A percentile compares a stretch with the other conserved stretches of the same genome.
phyloP scores from a whole-genome alignment of 2,113 vertebrate species.

The Ginglymostoma cirratum region DNA sequence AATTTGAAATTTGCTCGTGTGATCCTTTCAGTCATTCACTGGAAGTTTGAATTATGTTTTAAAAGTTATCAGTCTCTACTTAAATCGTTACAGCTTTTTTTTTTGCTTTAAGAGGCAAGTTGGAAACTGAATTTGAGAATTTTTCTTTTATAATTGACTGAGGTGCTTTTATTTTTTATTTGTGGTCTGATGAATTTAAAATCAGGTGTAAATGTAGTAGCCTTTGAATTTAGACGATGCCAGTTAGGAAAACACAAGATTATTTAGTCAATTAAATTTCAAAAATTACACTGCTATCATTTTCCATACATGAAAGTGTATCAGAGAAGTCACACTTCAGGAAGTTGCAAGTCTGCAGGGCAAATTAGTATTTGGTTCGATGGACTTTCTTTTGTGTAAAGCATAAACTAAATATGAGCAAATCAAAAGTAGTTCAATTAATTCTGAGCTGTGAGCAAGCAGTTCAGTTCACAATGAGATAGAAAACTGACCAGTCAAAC shows the following conservation, averaged over 20 bases:
- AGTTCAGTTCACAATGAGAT: too few relatives aligned
- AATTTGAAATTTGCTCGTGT: too few relatives aligned
- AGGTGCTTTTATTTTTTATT: not conserved
- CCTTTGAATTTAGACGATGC: not conserved
- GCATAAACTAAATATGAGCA: not conserved
- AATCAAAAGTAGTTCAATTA: not conserved
- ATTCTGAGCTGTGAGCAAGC: not conserved
- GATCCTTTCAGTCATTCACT: too few relatives aligned
- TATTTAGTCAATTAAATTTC: not conserved
- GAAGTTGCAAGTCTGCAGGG: not conserved
- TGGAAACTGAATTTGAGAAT: not conserved
- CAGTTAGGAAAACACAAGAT: not conserved
- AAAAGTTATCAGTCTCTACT: too few relatives aligned
- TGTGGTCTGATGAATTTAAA: not conserved
- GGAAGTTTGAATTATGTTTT: too few relatives aligned
- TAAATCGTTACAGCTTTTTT: too few relatives aligned
- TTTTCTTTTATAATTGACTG: not conserved
- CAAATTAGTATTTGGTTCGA: not conserved
- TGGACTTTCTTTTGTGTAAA: not conserved
- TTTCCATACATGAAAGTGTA: not conserved
- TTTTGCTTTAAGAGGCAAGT: not conserved
- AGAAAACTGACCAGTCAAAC: not conserved
- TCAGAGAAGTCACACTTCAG: not conserved
- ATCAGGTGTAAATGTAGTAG: not conserved
- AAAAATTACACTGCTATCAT: not conserved